Conservation (phyloP, 2,888 invertebrate species). For the Mesorhabditis sp. region DNA sequence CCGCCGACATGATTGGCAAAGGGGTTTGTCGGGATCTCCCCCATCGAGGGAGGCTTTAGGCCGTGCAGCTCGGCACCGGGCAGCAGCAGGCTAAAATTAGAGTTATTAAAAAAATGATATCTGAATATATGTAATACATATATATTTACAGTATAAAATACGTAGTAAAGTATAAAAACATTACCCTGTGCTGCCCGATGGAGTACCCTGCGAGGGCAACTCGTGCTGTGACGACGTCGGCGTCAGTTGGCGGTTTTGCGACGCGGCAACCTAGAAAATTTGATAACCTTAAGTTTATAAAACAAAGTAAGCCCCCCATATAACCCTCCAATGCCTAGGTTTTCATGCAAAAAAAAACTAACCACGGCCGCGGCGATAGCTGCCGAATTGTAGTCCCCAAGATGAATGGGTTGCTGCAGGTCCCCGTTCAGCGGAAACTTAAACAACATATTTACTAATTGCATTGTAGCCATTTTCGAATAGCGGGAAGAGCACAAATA, state of each 20-base stretch:
- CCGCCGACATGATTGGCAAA: neutral
- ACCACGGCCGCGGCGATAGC: slow-evolving; percentile 1
- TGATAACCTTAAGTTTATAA: neutral
- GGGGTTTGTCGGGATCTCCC: neutral
- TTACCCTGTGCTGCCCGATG: slow-evolving; percentile 1
- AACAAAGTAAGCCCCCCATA: neutral
- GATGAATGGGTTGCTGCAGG: neutral
- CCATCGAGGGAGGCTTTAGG: neutral
- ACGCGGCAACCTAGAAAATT: neutral
- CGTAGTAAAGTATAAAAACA: neutral
- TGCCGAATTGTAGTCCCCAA: neutral
- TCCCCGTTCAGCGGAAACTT: slow-evolving; percentile 21
- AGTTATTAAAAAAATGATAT: neutral
- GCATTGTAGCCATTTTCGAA: no score
- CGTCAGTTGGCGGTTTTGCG: slow-evolving; percentile 5
- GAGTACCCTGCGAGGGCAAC: slow-evolving; percentile 1
- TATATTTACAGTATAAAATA: no score
- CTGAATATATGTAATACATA: neutral
- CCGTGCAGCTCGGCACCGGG: slow-evolving; percentile 3
- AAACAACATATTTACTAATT: slow-evolving; percentile 6
- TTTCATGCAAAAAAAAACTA: neutral
- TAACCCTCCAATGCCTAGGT: neutral
- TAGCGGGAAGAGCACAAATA: no score
- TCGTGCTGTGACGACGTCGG: neutral
- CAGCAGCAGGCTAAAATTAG: neutral